Evolutionary conservation across 2,113 vertebrate species (phyloP), one percentile per base, ranked within the genome.

Genomic region (Bos javanicus): DNA sequence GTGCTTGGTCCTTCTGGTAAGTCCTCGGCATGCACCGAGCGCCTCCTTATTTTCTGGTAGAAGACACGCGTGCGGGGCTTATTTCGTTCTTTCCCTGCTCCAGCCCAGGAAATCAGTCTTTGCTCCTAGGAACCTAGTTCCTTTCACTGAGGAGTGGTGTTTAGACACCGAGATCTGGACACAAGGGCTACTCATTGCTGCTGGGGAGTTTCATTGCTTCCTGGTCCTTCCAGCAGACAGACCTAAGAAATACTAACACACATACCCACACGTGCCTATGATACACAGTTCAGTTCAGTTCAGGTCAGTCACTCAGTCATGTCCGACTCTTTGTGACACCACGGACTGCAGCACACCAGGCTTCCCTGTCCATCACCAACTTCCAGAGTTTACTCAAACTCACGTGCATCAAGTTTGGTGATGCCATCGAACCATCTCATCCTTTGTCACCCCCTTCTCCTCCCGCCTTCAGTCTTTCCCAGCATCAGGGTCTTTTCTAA

Each of bases 401-500:
- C n/a, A 71, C 3, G n/a, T 12, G 19, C 67, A 71, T 71, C 4
- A 5, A 71, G n/a, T 71, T 36, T 12, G 67, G 67, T 71, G 67
- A 71, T 71, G 67, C n/a, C 67, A 71, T 23, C 67, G 0, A 71
- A 3, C n/a, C n/a, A 71, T 71, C 67, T 71, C n/a, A 71, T 71
- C n/a, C 19, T 36, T 0, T 71, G 67, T 5, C 4, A 0, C 0
- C 17, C 9, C 9, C n/a, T 36, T 36, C 64, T 71, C 33, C n/a
- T 67, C 9, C n/a, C 4, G 0, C 19, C n/a, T 21, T 36, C n/a
- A 71, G 2, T 36, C 64, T 71, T 36, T 36, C n/a, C 64, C n/a
- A 71, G 19, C 2, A 23, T 36, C 64, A 12, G n/a, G 64, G 64
- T 36, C 64, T 71, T 71, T 71, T 71, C n/a, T 2, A 71, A 2